Evolutionary conservation across 1,140 invertebrate genomes (phyloP), one percentile per base, ranked within the genome.

Genomic region (Pomacea maculata): DNA sequence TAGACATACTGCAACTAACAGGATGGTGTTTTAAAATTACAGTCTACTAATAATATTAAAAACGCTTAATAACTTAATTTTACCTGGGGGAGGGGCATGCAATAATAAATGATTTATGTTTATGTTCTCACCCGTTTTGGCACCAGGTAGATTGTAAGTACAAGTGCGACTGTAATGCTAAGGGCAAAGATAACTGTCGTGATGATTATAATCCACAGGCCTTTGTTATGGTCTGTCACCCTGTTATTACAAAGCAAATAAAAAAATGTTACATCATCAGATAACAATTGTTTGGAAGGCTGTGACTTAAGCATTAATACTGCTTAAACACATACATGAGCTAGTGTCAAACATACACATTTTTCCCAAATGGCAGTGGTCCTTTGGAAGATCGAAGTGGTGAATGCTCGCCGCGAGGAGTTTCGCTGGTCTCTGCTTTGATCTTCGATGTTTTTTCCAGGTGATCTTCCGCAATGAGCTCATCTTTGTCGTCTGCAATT

Each of bases 141-240:
- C 19, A 88, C 87, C 11, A 88, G 82, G 79, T 90, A 89, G 65
- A 91, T 91, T 19, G 85, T 87, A 17, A 90, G 80, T 19, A 92
- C 86, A 9, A 92, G 83, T 45, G 90, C 89, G 12, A 91, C 75
- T 3, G 95, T 95, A 79, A 96, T 93, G 78, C 94, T 93, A 74
- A 93, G 85, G 14, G 94, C 93, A 85, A 95, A 91, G n/a, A 90
- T 83, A 17, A 91, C 82, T 78, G 93, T 92, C 71, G 91, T 92
- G 29, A 88, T 87, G n/a, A 93, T 87, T 77, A 94, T 93, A 7
- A 93, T 88, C 81, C 90, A 91, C 63, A 94, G 89, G 29, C 92
- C 88, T 77, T 91, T 89, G 82, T 90, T 91, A 78, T 91, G 90
- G n/a, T 78, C 34, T 1, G 75, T 21, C 75, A 78, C 45, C 9